Conservation (phyloP, 2,797 vertebrate species). For the Anas acuta region DNA sequence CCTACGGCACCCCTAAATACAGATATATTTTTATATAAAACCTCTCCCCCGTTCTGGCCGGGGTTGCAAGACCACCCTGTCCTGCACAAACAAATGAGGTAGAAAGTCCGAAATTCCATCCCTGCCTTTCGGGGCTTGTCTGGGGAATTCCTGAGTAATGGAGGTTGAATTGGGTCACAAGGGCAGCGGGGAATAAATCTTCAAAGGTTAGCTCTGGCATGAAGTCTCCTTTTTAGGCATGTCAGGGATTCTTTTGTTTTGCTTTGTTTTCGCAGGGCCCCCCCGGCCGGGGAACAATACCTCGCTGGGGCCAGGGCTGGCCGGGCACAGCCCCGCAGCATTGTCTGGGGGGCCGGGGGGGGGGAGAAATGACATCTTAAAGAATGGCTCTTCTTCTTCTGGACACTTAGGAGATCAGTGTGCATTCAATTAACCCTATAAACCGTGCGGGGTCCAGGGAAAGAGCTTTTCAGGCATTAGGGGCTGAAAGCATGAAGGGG, state of each 20-base stretch:
- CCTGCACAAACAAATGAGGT: constrained; percentile 87
- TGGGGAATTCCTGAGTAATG: constrained; percentile 88
- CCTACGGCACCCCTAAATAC: constrained; percentile 36
- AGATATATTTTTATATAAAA: constrained; percentile 45
- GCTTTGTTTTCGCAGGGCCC: constrained; percentile 58
- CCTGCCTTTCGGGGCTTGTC: constrained; percentile 78
- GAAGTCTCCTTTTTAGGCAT: constrained; percentile 63
- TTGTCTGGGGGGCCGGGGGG: constrained; percentile 7
- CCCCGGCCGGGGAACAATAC: constrained; percentile 54
- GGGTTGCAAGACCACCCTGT: constrained; percentile 85
- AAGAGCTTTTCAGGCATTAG: constrained; percentile 53
- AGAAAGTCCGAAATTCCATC: constrained; percentile 83
- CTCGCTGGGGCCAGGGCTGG: constrained; percentile 50
- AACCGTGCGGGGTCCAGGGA: constrained; percentile 49
- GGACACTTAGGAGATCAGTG: constrained; percentile 57
- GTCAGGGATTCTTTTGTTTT: constrained; percentile 71
- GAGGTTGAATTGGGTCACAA: constrained; percentile 82
- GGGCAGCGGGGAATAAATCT: constrained; percentile 54
- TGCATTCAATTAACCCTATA: constrained; percentile 69
- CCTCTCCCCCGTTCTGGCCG: constrained; percentile 60
- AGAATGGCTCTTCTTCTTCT: constrained; percentile 51
- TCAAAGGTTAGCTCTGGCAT: constrained; percentile 58
- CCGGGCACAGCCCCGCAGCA: constrained; percentile 17
- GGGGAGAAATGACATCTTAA: constrained; percentile 50
- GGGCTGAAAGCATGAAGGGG: constrained; percentile 33